Evolutionary conservation across 2,888 invertebrate genomes (phyloP).

Genomic region (Zaprionus bogoriensis): DNA sequence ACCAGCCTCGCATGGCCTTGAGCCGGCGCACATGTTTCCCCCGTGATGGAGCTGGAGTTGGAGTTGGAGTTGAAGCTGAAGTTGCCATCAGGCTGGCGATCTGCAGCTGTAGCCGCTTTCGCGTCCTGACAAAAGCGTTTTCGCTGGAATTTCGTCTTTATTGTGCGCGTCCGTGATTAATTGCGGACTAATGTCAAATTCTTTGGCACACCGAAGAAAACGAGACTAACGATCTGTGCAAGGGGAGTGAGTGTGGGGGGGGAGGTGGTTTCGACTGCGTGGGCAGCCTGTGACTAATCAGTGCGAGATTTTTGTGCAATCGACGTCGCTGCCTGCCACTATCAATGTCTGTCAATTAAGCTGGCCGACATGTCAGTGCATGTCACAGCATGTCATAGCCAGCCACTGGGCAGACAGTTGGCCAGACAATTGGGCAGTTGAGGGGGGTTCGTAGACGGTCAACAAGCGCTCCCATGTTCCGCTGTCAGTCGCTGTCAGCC

Average conservation of each 20-base stretch:
- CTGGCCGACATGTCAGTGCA: conserved; percentile 56
- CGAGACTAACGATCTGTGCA: not conserved
- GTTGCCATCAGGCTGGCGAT: conserved; percentile 3
- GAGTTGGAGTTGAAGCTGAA: not conserved
- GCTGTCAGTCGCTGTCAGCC: conserved; percentile 51
- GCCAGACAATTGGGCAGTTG: no score
- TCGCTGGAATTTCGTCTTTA: conserved; percentile 39
- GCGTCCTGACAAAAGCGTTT: conserved; percentile 58
- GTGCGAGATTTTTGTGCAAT: conserved; percentile 15
- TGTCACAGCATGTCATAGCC: conserved; percentile 40
- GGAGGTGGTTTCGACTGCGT: conserved; percentile 13
- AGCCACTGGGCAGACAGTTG: conserved; percentile 11
- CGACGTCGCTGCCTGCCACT: conserved; percentile 23
- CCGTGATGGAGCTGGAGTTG: not conserved
- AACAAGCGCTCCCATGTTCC: conserved; percentile 48
- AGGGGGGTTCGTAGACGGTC: no score
- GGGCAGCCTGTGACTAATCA: conserved; percentile 37
- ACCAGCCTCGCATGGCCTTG: conserved; percentile 45
- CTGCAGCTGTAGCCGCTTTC: conserved; percentile 2
- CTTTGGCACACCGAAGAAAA: not conserved
- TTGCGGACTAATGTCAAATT: conserved; percentile 58
- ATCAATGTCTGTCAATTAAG: conserved; percentile 68
- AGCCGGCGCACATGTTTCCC: conserved; percentile 30
- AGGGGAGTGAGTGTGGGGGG: not conserved
- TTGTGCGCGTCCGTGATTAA: conserved; percentile 55